phyloP scores from a whole-genome alignment of 2,113 vertebrate genomes.

The Danio rerio region DNA sequence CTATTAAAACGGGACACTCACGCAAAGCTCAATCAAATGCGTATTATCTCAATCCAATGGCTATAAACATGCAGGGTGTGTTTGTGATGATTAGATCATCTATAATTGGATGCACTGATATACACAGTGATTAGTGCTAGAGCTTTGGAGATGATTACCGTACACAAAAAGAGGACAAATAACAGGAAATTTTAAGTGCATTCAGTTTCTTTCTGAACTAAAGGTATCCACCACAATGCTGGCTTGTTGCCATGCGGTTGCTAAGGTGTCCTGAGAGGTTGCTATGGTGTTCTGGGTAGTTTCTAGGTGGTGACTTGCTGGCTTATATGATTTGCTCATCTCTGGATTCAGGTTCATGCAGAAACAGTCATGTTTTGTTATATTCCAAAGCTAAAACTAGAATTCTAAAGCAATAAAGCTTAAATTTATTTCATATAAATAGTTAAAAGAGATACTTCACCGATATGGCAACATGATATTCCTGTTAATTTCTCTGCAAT shows the following conservation, averaged over 20 bases:
- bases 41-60: constrained; percentile 18
- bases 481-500: too few relatives aligned
- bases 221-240: not conserved
- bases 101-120: constrained; percentile 18
- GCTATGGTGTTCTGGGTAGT: not conserved
- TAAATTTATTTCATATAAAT: too few relatives aligned
- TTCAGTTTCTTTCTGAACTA: not conserved
- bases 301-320: not conserved
- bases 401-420: too few relatives aligned
- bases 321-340: not conserved
- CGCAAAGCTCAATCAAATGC: constrained; percentile 9
- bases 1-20: not conserved
- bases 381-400: too few relatives aligned
- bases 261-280: not conserved
- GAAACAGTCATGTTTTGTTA: too few relatives aligned
- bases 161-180: not conserved
- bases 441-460: too few relatives aligned
- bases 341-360: not conserved
- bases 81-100: constrained; percentile 13
- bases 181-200: not conserved
- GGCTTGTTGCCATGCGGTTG: not conserved
- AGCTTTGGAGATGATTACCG: not conserved
- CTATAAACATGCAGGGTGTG: constrained; percentile 18
- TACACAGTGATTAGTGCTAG: not conserved
- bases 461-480: too few relatives aligned